Evolutionary conservation across 2,797 vertebrate species (phyloP).

Genomic region (Syngnathus rostellatus): DNA sequence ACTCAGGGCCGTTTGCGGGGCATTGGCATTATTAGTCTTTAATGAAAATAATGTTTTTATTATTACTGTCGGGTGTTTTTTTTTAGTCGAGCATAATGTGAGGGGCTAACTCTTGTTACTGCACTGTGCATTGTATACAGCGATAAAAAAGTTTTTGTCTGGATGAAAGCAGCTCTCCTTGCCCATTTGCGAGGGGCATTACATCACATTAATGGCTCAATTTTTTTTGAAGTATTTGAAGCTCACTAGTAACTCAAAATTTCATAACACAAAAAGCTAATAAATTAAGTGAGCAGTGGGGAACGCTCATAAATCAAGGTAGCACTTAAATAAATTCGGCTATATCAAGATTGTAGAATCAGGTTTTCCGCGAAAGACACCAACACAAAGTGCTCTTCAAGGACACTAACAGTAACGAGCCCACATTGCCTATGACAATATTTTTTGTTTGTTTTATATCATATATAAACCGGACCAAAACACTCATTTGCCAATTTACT

Average conservation of each 20-base stretch:
- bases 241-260: background rate
- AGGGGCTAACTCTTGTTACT: background rate
- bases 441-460: background rate
- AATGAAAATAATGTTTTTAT: background rate
- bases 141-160: background rate
- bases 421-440: no score
- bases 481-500: background rate
- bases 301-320: background rate
- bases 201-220: background rate
- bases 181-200: no score
- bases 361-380: background rate
- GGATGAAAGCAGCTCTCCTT: no score
- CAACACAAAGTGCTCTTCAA: no score
- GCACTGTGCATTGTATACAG: background rate
- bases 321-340: background rate
- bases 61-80: background rate
- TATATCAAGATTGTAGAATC: background rate
- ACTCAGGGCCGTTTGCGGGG: constrained; percentile 24
- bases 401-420: no score
- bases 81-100: background rate
- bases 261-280: background rate
- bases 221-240: background rate
- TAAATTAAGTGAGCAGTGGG: no score
- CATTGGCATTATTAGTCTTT: constrained; percentile 24
- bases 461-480: background rate